phyloP scores from a whole-genome alignment of 2,113 vertebrate species.

The Sitta europaea region DNA sequence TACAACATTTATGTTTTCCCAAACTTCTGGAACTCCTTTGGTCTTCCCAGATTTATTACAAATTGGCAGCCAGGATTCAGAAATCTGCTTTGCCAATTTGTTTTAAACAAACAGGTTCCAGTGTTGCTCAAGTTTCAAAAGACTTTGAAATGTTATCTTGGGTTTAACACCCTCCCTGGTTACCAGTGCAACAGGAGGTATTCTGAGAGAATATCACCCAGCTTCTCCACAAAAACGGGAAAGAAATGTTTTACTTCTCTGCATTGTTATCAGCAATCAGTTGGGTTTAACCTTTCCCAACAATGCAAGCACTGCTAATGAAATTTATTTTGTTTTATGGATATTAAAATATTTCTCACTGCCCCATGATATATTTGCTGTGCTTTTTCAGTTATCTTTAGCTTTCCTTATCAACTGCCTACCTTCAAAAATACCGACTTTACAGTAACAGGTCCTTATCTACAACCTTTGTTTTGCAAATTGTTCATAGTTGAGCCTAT shows the following conservation, averaged over 20 bases:
- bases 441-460: not conserved
- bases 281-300: not conserved
- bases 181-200: not conserved
- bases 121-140: not conserved
- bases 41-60: not conserved
- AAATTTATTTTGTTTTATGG: not conserved
- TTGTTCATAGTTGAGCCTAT: not conserved
- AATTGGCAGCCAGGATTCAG: not conserved
- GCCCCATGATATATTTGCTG: not conserved
- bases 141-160: not conserved
- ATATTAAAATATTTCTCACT: not conserved
- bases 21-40: not conserved
- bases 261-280: not conserved
- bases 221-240: not conserved
- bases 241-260: not conserved
- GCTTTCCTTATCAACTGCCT: not conserved
- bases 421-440: not conserved
- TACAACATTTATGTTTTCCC: not conserved
- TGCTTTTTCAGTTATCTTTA: not conserved
- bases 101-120: conserved; percentile 2
- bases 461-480: not conserved
- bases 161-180: not conserved
- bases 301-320: not conserved
- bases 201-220: not conserved
- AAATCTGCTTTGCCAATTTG: not conserved